These are phyloP conservation scores for Camptogramma bilineatum DNA, from an alignment of 2,888 invertebrate species.

Conservation along the genomic window DNA sequence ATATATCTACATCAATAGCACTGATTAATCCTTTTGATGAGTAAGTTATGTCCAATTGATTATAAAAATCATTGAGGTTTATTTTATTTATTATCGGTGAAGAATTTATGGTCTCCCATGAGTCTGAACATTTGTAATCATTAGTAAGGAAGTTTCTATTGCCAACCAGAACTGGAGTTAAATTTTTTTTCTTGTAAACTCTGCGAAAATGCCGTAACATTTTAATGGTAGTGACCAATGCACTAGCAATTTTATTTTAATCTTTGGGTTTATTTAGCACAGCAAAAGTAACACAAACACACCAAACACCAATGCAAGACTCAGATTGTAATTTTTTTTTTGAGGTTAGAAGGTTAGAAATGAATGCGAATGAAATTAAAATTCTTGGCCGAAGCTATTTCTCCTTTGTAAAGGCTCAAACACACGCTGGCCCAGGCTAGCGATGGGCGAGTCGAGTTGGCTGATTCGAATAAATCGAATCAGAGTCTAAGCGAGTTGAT, in stretches of 20 bases:
- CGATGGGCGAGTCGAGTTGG: no score
- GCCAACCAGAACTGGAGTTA: conserved; percentile 42
- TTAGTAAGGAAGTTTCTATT: conserved; percentile 87
- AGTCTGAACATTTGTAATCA: conserved; percentile 89
- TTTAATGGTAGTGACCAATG: conserved; percentile 14
- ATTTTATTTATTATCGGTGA: conserved; percentile 87
- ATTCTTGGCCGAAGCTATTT: no score
- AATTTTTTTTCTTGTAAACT: conserved; percentile 45
- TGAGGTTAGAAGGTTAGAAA: no score
- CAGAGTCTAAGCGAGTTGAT: no score
- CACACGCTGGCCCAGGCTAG: no score
- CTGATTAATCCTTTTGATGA: conserved; percentile 87
- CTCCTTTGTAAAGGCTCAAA: no score
- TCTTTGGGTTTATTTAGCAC: no score
- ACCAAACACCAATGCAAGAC: no score
- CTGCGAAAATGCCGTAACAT: conserved; percentile 57
- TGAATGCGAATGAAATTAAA: no score
- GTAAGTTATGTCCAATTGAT: conserved; percentile 88
- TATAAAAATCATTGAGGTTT: conserved; percentile 88
- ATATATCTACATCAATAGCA: conserved; percentile 93
- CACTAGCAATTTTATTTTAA: not conserved
- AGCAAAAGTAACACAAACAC: no score
- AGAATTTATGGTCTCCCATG: conserved; percentile 88
- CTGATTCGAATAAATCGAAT: no score
- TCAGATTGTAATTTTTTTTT: no score